Evolutionary conservation across 2,888 invertebrate genomes (phyloP), one percentile per base, ranked within the genome.

Genomic region (Melipona beecheii): DNA sequence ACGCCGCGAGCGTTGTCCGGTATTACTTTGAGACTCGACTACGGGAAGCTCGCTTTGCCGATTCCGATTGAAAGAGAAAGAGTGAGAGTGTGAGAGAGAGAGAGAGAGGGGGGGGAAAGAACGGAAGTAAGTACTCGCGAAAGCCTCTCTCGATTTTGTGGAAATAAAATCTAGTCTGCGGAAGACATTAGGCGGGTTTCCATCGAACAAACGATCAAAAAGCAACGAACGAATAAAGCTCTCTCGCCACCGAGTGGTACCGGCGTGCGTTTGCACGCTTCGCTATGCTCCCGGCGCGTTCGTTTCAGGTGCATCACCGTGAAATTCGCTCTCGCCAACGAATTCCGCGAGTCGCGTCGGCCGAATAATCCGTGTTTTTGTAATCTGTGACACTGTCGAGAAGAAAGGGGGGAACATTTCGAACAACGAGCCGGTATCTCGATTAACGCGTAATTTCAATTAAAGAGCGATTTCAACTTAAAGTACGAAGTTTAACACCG

Each of bases 21-120:
- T 89, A 91, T 89, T 90, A 91, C 90, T 88, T 88, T 88, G 88
- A 78, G 85, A 85, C 76, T 78, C 54, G 66, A 54, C 64, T 43
- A n/a, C 60, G 74, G 75, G 31, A 69, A 83, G 82, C 81, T 83
- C 83, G 88, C 86, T 90, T 89, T 83, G 82, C 83, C 58, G 71
- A 89, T 85, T 87, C 76, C 85, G 84, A 88, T 84, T 83, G 85
- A 65, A 72, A 64, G 68, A 75, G 9, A 43, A 9, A 43, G 9
- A 43, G 1, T n/a, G n/a, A n/a, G n/a, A n/a, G n/a, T n/a, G n/a
- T n/a, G n/a, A 27, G 1, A 36, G 36, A 36, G 36, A 36, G 0
- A 31, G 31, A 36, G 36, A 36, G 2, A 36, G 2, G 5, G 36
- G 2, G 5, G 36, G 0, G 36, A 36, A 9, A 36, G 36, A 6